Conservation (phyloP, 1,140 invertebrate species). For the Neodiprion pinetum region DNA sequence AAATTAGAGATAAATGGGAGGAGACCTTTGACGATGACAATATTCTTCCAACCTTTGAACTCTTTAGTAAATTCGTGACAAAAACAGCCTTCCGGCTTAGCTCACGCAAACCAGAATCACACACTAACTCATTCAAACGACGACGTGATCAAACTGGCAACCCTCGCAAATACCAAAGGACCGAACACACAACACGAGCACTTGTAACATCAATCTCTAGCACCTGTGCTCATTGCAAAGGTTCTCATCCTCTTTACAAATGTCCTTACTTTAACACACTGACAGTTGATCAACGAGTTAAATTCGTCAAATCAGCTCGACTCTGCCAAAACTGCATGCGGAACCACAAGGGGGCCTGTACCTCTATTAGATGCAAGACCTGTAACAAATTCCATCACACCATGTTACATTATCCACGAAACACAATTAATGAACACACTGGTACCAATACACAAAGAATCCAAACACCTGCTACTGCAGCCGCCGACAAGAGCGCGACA, state of each 20-base stretch:
- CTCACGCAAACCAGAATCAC: background rate
- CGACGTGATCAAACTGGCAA: background rate
- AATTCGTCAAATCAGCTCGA: background rate
- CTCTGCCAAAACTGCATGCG: background rate
- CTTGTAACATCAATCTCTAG: background rate
- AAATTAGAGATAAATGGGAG: too few species aligned
- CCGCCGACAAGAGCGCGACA: background rate
- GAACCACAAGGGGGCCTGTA: background rate
- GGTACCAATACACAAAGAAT: background rate
- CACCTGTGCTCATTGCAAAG: background rate
- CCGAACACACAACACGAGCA: background rate
- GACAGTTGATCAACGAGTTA: background rate
- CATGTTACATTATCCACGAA: background rate
- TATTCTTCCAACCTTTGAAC: constrained; percentile 9
- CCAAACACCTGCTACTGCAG: background rate
- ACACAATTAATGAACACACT: background rate
- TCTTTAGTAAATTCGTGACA: constrained; percentile 16
- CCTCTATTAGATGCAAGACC: background rate
- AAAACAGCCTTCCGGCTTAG: constrained; percentile 12
- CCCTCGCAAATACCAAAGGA: background rate
- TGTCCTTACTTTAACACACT: background rate
- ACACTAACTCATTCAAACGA: background rate
- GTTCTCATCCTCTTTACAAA: background rate
- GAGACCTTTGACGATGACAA: background rate
- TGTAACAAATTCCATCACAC: constrained; percentile 9